Evolutionary conservation across 2,113 vertebrate genomes (phyloP).

Genomic region (Nothoprocta perdicaria): DNA sequence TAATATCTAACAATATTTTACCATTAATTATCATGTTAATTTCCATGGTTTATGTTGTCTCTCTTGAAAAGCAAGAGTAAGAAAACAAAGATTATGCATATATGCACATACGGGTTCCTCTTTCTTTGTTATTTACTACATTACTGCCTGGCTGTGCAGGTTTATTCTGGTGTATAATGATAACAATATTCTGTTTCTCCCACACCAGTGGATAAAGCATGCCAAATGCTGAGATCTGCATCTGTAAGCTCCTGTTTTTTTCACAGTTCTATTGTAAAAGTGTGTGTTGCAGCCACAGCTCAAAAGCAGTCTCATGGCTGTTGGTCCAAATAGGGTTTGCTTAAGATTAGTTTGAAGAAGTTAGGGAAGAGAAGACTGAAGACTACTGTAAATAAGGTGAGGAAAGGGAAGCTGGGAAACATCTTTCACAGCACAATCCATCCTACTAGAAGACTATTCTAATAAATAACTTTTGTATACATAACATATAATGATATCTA

Average conservation of each 20-base stretch:
- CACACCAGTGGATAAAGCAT: not conserved
- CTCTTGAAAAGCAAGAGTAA: not conserved
- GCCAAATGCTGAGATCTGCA: not conserved
- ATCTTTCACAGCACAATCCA: not conserved
- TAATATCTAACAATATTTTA: not conserved
- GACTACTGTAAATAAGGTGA: not conserved
- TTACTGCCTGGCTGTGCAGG: not conserved
- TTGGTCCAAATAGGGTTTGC: not conserved
- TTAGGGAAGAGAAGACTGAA: not conserved
- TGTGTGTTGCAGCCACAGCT: not conserved
- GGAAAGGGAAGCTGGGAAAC: not conserved
- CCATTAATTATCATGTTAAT: not conserved
- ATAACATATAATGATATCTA: not conserved
- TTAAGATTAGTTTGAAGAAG: not conserved
- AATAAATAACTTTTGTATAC: not conserved
- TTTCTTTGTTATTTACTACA: not conserved
- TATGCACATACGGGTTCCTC: not conserved
- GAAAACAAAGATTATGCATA: not conserved
- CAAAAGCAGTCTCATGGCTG: not conserved
- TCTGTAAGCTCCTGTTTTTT: not conserved
- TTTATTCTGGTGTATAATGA: not conserved
- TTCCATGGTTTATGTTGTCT: not conserved
- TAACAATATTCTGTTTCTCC: not conserved
- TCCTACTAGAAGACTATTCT: not conserved
- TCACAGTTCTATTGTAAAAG: not conserved